Evolutionary conservation across 2,113 vertebrate genomes (phyloP), one percentile per base, ranked within the genome.

Genomic region (Sceloporus undulatus): DNA sequence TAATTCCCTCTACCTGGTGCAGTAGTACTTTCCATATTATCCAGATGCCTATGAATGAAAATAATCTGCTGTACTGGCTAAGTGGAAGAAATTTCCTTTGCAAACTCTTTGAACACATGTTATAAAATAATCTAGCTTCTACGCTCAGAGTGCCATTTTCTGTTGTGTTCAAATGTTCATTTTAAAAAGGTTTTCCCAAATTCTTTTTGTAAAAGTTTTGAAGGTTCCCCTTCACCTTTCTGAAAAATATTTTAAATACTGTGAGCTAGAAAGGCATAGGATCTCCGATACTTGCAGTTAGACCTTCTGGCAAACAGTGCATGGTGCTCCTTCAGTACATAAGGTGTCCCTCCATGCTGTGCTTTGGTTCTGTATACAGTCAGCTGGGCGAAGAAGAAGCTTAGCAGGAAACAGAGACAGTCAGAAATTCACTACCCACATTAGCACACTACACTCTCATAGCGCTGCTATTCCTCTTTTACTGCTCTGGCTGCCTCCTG

Each of bases 131-230:
- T 84, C 29, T 71, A 82, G 54, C 88, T 85, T 90, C 85, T 76
- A 92, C 56, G n/a, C 73, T 88, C 40, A 88, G 89, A 93, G 82
- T 27, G 76, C 0, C 14, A 79, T 85, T 65, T 91, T 93, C 38
- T 87, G 1, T 14, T 84, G 6, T 76, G 66, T 34, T 84, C 88
- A 91, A 89, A 80, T 87, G 79, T 11, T 62, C 21, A 85, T 52
- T 73, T 85, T 75, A 87, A 14, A 91, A 66, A 34, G 59, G 11
- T 10, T 1, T 66, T 13, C 34, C 42, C 27, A 42, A 74, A 73
- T 76, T 68, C 1, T 80, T 75, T 77, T 40, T 90, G 59, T 38
- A 82, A 91, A 92, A 92, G 29, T 78, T 82, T 82, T 90, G 68
- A 93, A 93, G 78, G 85, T 19, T 89, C n/a, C 48, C 21, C 76